Base-by-base conservation (phyloP, 2,888 invertebrate species). In the Amiota communis region DNA sequence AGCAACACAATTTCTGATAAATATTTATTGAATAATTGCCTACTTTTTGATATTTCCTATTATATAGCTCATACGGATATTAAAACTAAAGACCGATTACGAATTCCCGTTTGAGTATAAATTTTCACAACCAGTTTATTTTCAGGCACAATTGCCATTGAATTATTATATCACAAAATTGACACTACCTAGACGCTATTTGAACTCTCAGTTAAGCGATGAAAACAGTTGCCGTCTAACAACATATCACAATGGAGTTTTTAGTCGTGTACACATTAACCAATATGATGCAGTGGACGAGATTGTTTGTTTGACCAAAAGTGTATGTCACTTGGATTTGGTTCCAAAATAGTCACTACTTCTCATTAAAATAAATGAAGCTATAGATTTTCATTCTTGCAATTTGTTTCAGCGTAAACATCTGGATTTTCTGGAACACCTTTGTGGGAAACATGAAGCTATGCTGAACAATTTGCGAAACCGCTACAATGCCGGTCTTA, bases 361-460 rank as follows among this genome's bases (percentile, higher is more conserved):
- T 6, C n/a, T 36, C 36, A 36, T 20, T 36, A 46, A 12, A 46
- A 13, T 13, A 36, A 2, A 36, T 36, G 3, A 36, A 4, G 6
- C 36, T 6, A 6, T 36, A 36, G 8, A 36, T 6, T 36, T 36
- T 36, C 8, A 11, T 12, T 63, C 9, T 46, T 11, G n/a, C 2
- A 10, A 2, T 36, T 48, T 8, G 1, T n/a, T 8, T 36, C 47
- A 0, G 65, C 15, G 20, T 10, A 65, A 17, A 12, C 15, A 17
- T 17, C 72, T 86, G 15, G 85, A 89, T 67, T 86, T 80, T 65
- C 72, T 89, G 36, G 82, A 87, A 36, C 81, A 81, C 49, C 85
- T 87, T 48, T 79, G 84, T 20, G 87, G 87, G 65, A 81, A 81
- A 20, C 88, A 88, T 70, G 87, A 89, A 65, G 1, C 78, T 0